Evolutionary conservation across 2,797 vertebrate genomes (phyloP).

Genomic region (Knipowitschia caucasica): DNA sequence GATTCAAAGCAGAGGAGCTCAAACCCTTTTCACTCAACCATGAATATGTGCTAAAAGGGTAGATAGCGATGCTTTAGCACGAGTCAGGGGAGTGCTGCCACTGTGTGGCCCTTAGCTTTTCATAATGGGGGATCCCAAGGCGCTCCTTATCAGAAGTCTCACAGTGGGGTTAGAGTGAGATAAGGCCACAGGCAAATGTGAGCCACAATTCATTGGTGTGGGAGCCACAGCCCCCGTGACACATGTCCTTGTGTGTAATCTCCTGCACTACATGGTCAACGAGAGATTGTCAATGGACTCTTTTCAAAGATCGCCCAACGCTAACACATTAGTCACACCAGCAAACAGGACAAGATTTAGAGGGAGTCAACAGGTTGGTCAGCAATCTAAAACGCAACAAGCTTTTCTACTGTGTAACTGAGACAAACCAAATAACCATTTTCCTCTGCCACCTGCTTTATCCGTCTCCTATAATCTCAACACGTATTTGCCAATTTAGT

Average conservation of each 20-base stretch:
- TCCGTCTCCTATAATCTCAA: neutral
- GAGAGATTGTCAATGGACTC: slow-evolving; percentile 68
- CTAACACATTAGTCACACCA: slow-evolving; percentile 60
- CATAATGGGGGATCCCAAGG: slow-evolving; percentile 70
- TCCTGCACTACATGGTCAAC: slow-evolving; percentile 70
- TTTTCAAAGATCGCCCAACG: slow-evolving; percentile 59
- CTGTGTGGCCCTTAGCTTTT: slow-evolving; percentile 39
- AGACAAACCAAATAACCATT: neutral
- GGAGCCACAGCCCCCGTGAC: slow-evolving; percentile 49
- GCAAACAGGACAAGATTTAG: slow-evolving; percentile 50
- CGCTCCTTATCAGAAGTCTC: slow-evolving; percentile 70
- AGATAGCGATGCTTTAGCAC: slow-evolving; percentile 8
- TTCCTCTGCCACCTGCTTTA: neutral
- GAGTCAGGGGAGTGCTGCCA: slow-evolving; percentile 12
- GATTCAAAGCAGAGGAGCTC: slow-evolving; percentile 23
- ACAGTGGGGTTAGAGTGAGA: slow-evolving; percentile 61
- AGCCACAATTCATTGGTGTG: slow-evolving; percentile 47
- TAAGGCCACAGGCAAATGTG: slow-evolving; percentile 59
- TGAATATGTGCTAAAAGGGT: slow-evolving; percentile 33
- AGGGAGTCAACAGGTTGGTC: slow-evolving; percentile 48
- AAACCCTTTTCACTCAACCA: slow-evolving; percentile 52
- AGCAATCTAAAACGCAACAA: neutral
- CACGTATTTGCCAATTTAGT: too few relatives aligned
- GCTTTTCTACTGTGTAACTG: slow-evolving; percentile 15
- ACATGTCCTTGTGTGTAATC: slow-evolving; percentile 75